A percentile compares a stretch with the other conserved stretches of the same genome.
Conservation (phyloP, 1,140 invertebrate species). For the Frieseomelitta varia region DNA sequence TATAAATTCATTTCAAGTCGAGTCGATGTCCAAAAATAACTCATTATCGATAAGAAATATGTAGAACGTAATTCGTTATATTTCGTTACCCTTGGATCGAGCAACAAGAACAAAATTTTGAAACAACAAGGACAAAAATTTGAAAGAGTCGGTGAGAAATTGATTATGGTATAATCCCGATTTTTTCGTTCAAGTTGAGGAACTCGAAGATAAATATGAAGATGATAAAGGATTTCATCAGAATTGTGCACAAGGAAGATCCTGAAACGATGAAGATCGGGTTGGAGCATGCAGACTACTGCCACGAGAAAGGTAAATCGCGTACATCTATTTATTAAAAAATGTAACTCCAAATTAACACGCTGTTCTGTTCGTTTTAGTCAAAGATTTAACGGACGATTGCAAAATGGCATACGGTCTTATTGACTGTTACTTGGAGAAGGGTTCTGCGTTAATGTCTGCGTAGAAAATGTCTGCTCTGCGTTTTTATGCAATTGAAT, state of each 20-base stretch:
- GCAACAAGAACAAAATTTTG: neutral
- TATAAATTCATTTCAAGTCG: too few species aligned
- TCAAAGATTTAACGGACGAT: neutral
- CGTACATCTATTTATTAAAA: neutral
- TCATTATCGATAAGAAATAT: too few species aligned
- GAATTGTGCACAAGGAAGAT: neutral
- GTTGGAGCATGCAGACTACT: rapidly evolving
- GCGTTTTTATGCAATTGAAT: neutral
- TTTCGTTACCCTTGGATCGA: neutral
- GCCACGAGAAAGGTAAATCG: neutral
- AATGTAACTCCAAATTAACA: neutral
- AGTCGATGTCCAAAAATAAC: too few species aligned
- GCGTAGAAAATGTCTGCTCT: neutral
- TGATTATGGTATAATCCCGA: too few species aligned
- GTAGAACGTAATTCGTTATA: too few species aligned
- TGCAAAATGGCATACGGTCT: neutral
- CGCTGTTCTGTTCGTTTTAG: neutral
- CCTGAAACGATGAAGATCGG: neutral
- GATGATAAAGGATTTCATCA: neutral
- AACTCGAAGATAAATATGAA: neutral
- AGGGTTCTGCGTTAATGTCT: neutral
- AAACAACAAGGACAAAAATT: neutral
- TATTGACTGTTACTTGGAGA: neutral
- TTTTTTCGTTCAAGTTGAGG: neutral
- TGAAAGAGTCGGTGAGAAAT: too few species aligned